Evolutionary conservation across 2,888 invertebrate species (phyloP), one percentile per base, ranked within the genome.

Genomic region (Meliscaeva auricollis): DNA sequence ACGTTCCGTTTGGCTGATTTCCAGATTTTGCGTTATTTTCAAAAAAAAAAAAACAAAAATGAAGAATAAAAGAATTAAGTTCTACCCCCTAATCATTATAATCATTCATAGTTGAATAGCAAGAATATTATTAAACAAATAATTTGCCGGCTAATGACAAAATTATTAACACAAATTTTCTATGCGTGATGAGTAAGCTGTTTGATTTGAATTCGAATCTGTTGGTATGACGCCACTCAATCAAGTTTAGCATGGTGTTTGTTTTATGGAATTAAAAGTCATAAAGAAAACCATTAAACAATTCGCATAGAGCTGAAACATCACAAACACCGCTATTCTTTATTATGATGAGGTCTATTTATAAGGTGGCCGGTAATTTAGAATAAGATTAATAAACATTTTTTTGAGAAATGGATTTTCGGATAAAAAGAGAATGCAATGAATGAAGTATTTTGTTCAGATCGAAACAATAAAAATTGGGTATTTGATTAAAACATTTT

Each of bases 141-240:
- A 38, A 74, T 22, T 38, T 56, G 44, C 73, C 50, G 35, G 8
- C 50, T 50, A 74, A 52, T 41, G 64, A 20, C 38, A 60, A 46
- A 54, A 38, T 13, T 35, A 69, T n/a, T 66, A 70, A 79, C 66
- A 52, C 66, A 66, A 60, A 82, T 72, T 46, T 60, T 38, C 9
- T 11, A 38, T 75, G 79, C 64, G 62, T 69, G 64, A 50, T 70
- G 83, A 62, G 73, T 84, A 52, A 70, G 66, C 62, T 70, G 70
- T 52, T 78, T 73, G 77, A 75, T 70, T 70, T 70, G n/a, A 70
- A 58, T 9, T 58, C 46, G 69, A 30, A 17, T n/a, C n/a, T 32
- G 17, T 56, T 68, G 35, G 66, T 66, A 52, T 62, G 73, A 68
- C 74, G 74, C 30, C 78, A 83, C 56, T 69, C 62, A 38, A 78